Conservation (phyloP, 2,797 vertebrate genomes). For the Lagodon rhomboides region DNA sequence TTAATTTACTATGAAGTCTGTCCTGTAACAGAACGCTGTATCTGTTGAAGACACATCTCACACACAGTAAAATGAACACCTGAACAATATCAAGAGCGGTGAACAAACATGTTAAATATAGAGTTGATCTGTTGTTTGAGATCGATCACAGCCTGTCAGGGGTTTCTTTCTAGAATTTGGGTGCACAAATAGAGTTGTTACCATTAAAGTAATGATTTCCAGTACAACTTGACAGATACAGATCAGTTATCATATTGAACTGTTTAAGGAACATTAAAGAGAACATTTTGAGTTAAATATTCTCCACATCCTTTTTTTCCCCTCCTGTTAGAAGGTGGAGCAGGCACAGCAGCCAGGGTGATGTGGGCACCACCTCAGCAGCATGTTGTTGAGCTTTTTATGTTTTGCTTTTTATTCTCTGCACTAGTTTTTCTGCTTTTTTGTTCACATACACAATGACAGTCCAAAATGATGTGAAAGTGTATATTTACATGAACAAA, state of each 20-base stretch:
- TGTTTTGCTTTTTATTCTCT: too few relatives aligned
- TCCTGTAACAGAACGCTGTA: not conserved
- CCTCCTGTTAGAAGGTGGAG: too few relatives aligned
- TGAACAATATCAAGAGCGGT: not conserved
- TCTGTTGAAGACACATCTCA: not conserved
- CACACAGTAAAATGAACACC: not conserved
- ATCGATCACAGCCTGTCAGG: not conserved
- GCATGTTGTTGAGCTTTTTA: too few relatives aligned
- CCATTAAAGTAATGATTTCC: not conserved
- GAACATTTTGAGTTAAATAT: too few relatives aligned
- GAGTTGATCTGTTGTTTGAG: not conserved
- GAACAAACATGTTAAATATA: not conserved
- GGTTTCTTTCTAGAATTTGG: not conserved
- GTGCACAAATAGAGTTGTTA: not conserved
- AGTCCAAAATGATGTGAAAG: too few relatives aligned
- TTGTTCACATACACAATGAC: too few relatives aligned
- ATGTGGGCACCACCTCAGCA: too few relatives aligned
- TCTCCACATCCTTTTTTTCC: too few relatives aligned
- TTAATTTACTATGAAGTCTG: not conserved
- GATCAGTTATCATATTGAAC: not conserved
- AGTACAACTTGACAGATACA: not conserved
- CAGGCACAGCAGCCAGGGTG: too few relatives aligned
- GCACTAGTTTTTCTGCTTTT: too few relatives aligned
- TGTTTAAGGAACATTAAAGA: not conserved
- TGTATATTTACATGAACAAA: too few relatives aligned